Percentiles rank a stretch among this genome's conserved stretches.
These are phyloP conservation scores for Beris chalybata DNA, from an alignment of 2,888 invertebrate species.

Conservation along the genomic window DNA sequence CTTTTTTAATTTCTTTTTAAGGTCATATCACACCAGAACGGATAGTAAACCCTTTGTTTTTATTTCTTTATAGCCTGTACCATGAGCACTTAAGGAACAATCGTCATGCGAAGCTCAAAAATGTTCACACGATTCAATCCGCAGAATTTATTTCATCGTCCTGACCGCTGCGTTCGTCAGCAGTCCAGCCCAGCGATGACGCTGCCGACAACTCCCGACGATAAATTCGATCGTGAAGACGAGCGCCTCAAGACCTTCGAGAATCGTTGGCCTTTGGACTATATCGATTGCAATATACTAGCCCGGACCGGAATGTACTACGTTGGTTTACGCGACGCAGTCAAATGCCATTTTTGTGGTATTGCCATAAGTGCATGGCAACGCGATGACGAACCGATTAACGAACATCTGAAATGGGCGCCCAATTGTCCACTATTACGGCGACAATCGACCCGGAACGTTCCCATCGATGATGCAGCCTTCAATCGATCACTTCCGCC, in stretches of 20 bases:
- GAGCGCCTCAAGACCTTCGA: constrained; percentile 68
- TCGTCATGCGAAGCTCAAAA: no score
- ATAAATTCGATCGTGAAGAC: constrained; percentile 56
- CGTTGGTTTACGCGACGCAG: constrained; percentile 68
- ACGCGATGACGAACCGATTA: constrained; percentile 70
- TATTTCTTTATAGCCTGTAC: no score
- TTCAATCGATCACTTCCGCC: constrained; percentile 27
- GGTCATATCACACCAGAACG: no score
- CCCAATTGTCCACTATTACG: constrained; percentile 73
- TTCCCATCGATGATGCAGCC: constrained; percentile 53
- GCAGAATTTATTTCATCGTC: neutral
- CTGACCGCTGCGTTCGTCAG: constrained; percentile 6
- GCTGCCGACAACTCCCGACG: neutral
- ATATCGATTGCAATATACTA: constrained; percentile 61
- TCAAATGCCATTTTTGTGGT: constrained; percentile 72
- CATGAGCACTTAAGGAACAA: no score
- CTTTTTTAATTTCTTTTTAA: no score
- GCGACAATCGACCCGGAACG: constrained; percentile 62
- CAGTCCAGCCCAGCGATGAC: neutral
- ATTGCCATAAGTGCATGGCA: constrained; percentile 75
- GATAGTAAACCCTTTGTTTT: no score
- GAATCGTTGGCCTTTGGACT: constrained; percentile 66
- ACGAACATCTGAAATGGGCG: constrained; percentile 74
- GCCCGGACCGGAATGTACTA: constrained; percentile 82
- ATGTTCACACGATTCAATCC: no score